Conservation (phyloP, 2,113 vertebrate genomes). For the Hippocampus comes region DNA sequence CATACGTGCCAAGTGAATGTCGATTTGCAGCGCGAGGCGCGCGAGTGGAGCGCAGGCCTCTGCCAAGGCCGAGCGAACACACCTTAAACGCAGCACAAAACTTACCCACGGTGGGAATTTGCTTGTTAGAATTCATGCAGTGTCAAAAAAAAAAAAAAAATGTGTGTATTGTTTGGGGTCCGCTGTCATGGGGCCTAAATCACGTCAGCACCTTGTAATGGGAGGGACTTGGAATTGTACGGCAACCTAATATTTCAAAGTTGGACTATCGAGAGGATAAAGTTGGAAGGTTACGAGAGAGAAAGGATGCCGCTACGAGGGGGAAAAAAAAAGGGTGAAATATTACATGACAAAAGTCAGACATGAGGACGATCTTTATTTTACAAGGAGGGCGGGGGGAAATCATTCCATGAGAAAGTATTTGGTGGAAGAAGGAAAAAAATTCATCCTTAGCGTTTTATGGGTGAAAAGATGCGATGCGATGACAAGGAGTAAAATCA, state of each 20-base stretch:
- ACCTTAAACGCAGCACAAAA: neutral
- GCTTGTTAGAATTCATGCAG: neutral
- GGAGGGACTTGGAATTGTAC: too few species aligned
- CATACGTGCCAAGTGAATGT: neutral
- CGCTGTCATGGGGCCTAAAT: neutral
- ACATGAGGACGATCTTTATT: too few species aligned
- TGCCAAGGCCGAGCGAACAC: neutral
- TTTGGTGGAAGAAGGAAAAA: too few species aligned
- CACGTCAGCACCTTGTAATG: neutral
- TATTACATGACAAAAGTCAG: too few species aligned
- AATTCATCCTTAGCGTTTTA: too few species aligned
- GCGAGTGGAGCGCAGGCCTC: conserved; percentile 1
- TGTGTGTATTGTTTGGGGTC: neutral
- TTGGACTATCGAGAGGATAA: neutral
- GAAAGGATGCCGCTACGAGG: too few species aligned
- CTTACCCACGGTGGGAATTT: neutral
- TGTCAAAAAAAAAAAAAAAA: neutral
- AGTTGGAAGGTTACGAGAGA: too few species aligned
- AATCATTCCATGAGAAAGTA: too few species aligned
- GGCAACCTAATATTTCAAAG: neutral
- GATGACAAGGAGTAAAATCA: too few species aligned
- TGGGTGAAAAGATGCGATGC: too few species aligned
- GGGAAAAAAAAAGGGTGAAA: too few species aligned
- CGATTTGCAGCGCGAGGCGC: conserved; percentile 20
- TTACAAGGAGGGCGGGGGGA: too few species aligned